phyloP scores from a whole-genome alignment of 2,888 invertebrate species.

The Sinelater perroti region DNA sequence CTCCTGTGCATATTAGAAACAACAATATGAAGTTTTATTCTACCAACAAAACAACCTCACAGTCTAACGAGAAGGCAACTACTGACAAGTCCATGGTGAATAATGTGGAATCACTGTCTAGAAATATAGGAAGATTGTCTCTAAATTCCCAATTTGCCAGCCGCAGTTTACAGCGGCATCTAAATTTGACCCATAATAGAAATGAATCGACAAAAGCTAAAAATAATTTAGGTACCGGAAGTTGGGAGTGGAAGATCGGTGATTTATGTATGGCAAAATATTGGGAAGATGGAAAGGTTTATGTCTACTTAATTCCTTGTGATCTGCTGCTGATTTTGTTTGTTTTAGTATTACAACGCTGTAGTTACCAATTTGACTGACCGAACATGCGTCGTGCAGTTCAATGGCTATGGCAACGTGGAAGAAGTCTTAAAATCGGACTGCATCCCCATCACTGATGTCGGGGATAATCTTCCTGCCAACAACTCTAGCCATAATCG shows the following conservation, averaged over 20 bases:
- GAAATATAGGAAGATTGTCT: constrained; percentile 49
- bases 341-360: constrained; percentile 79
- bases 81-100: too few relatives aligned
- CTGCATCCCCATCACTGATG: constrained; percentile 71
- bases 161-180: constrained; percentile 55
- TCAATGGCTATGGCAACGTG: constrained; percentile 88
- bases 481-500: constrained; percentile 8
- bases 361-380: constrained; percentile 82
- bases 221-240: background rate
- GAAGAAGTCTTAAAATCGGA: constrained; percentile 87
- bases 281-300: constrained; percentile 90
- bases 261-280: constrained; percentile 90
- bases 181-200: constrained; percentile 49
- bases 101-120: constrained; percentile 10
- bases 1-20: too few relatives aligned
- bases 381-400: constrained; percentile 86
- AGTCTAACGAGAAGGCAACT: too few relatives aligned
- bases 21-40: too few relatives aligned
- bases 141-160: constrained; percentile 57
- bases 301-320: too few relatives aligned
- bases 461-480: background rate
- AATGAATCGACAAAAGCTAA: constrained; percentile 14
- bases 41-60: too few relatives aligned
- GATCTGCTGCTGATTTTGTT: constrained; percentile 19
- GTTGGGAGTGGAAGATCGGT: constrained; percentile 75